Evolutionary conservation across 2,797 vertebrate genomes (phyloP).

Genomic region (Neomorphus geoffroyi): DNA sequence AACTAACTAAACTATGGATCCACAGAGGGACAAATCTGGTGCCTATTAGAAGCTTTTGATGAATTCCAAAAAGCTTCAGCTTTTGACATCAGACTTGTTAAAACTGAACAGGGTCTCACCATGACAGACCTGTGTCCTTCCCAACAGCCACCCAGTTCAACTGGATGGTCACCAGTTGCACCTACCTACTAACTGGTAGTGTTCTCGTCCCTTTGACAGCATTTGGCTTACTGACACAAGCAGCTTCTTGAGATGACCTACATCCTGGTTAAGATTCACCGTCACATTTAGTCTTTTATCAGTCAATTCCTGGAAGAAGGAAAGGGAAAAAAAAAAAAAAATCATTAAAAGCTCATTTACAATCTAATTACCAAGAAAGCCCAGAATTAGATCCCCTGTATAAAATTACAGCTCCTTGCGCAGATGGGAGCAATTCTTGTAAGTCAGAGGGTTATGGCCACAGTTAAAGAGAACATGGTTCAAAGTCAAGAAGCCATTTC

Average conservation of each 20-base stretch:
- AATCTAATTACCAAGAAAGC: conserved; percentile 46
- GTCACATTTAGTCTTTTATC: conserved; percentile 86
- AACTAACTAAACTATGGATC: not conserved
- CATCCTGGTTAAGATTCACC: conserved; percentile 88
- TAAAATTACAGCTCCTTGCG: not conserved
- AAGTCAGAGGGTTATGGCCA: not conserved
- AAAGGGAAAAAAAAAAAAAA: not conserved
- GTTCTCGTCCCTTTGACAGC: conserved; percentile 88
- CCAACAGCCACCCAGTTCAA: not conserved
- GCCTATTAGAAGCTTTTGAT: not conserved
- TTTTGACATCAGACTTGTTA: not conserved
- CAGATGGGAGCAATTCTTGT: not conserved
- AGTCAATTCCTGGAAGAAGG: conserved; percentile 82
- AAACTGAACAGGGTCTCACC: not conserved
- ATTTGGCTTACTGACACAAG: conserved; percentile 88
- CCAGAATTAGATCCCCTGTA: not conserved
- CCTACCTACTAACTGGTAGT: conserved; percentile 75
- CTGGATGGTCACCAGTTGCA: not conserved
- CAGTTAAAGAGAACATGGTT: not conserved
- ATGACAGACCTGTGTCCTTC: not conserved
- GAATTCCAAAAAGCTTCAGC: not conserved
- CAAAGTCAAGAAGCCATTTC: not conserved
- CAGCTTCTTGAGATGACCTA: conserved; percentile 91
- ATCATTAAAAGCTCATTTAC: conserved; percentile 43
- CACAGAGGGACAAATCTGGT: not conserved